phyloP scores from a whole-genome alignment of 2,113 vertebrate species.

The Callopanchax toddi region DNA sequence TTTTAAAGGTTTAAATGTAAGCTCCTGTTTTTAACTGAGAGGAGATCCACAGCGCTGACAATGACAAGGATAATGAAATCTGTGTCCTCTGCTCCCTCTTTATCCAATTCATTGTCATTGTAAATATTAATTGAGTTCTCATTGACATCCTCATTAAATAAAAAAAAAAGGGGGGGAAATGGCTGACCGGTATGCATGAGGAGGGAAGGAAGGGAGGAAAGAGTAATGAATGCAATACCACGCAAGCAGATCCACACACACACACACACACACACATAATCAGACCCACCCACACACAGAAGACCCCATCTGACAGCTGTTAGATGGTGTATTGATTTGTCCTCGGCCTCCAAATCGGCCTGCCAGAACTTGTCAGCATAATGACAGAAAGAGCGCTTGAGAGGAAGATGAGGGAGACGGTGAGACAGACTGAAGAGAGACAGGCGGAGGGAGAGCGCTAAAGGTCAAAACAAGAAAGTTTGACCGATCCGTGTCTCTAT shows the following conservation, averaged over 20 bases:
- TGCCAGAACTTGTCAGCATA: constrained; percentile 69
- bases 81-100: neutral
- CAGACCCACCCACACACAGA: constrained; percentile 27
- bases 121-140: constrained; percentile 45
- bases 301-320: constrained; percentile 65
- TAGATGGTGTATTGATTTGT: constrained; percentile 73
- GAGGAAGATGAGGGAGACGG: constrained; percentile 24
- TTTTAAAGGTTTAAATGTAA: constrained; percentile 14
- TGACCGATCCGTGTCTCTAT: neutral
- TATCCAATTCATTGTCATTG: constrained; percentile 22
- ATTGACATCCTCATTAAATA: constrained; percentile 22
- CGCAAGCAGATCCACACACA: constrained; percentile 30
- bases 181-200: constrained; percentile 1
- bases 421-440: constrained; percentile 34
- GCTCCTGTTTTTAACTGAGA: neutral
- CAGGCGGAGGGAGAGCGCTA: constrained; percentile 1
- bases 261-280: constrained; percentile 27
- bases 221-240: constrained; percentile 53
- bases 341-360: constrained; percentile 47
- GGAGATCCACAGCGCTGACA: neutral
- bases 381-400: constrained; percentile 52
- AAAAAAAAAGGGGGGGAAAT: neutral
- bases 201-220: constrained; percentile 19
- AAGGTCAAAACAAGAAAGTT: constrained; percentile 40
- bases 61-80: constrained; percentile 2